Evolutionary conservation across 2,113 vertebrate genomes (phyloP), one percentile per base, ranked within the genome.

Genomic region (Candoia aspera): DNA sequence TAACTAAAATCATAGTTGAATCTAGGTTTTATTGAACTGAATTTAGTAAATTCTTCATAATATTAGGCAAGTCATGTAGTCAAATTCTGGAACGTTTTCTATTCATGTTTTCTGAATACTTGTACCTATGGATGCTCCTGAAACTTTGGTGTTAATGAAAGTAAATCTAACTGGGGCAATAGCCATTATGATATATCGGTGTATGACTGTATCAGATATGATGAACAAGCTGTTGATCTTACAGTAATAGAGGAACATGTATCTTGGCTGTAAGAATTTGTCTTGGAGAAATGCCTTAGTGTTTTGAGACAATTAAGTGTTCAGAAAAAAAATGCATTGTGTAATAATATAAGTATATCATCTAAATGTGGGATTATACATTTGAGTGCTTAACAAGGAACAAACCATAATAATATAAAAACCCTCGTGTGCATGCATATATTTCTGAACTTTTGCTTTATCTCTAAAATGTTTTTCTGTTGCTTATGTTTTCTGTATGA

Each of bases 361-460:
- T 79, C 73, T 42, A 79, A 37, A 37, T 37, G 17, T 37, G 68
- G 17, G 68, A 37, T 49, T 49, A 49, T 79, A 79, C 37, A 79
- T 79, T 42, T 79, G 73, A 79, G 21, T 42, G 64, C 49, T 49
- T 49, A 49, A 49, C 49, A 49, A 49, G 49, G 49, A 49, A 49
- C 49, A 73, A 73, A 73, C 0, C 33, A 73, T 73, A 17, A 73
- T 73, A n/a, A 68, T 33, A 23, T 73, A 68, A 68, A 33, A 68
- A 73, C 8, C 13, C 13, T 73, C 1, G 13, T 15, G n/a, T 73
- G 64, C 29, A 33, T 49, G 49, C 13, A 37, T 54, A 12, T 33
- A 37, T 15, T 93, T 95, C 8, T 24, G 93, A 90, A 49, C 19
- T 8, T 93, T 93, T 96, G 59, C 37, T 89, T 37, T 1, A 55